Evolutionary conservation across 2,113 vertebrate species (phyloP).

Genomic region (Vanacampus margaritifer): DNA sequence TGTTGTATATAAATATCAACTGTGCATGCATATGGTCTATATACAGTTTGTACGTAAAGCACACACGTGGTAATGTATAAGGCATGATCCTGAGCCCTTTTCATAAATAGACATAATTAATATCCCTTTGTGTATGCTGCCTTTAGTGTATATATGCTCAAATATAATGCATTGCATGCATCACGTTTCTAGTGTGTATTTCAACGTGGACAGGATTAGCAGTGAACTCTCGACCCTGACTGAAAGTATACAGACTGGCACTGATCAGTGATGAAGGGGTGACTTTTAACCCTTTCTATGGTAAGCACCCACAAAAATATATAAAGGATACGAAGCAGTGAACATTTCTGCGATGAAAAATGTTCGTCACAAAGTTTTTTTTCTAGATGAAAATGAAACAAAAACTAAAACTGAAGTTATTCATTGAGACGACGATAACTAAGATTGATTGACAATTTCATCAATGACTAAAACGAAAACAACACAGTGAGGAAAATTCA

Average conservation of each 20-base stretch:
- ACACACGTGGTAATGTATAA: constrained; percentile 35
- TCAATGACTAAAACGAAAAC: no score
- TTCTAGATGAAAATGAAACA: no score
- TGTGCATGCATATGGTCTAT: constrained; percentile 15
- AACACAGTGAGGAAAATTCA: no score
- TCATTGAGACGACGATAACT: no score
- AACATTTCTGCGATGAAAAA: no score
- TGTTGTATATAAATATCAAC: constrained; percentile 18
- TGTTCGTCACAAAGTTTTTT: no score
- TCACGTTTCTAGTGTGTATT: constrained; percentile 63
- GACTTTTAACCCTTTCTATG: background rate
- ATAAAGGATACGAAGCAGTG: background rate
- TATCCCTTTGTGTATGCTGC: constrained; percentile 3
- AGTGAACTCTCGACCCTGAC: constrained; percentile 53
- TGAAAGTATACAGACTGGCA: constrained; percentile 13
- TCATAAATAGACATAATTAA: constrained; percentile 34
- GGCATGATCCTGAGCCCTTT: constrained; percentile 30
- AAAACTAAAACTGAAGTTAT: no score
- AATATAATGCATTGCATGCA: constrained; percentile 23
- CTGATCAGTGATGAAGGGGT: background rate
- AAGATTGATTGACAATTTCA: no score
- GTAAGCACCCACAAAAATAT: background rate
- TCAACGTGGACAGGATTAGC: constrained; percentile 63
- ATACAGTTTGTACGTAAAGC: background rate
- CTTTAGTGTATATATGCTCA: constrained; percentile 14